Percentiles rank a stretch among this genome's conserved stretches.
Conservation (phyloP, 1,140 invertebrate genomes). For the Argopecten irradians region DNA sequence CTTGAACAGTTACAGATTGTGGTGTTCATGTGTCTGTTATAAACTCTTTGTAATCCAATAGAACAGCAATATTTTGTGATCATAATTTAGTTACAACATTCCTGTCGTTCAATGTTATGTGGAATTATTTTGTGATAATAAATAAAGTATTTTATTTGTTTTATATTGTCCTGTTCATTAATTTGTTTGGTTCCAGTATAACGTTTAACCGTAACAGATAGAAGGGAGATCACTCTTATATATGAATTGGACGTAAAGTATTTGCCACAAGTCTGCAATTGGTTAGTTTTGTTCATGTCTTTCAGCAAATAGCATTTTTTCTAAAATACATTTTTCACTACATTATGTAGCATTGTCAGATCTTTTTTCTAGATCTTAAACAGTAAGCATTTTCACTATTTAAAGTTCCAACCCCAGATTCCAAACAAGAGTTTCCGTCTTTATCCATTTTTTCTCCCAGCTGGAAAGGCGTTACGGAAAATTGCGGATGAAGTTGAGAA, state of each 20-base stretch:
- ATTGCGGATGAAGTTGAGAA: neutral
- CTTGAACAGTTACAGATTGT: too few relatives aligned
- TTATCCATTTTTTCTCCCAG: neutral
- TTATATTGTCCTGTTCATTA: neutral
- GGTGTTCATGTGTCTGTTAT: too few relatives aligned
- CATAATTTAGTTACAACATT: neutral
- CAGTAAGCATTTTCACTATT: neutral
- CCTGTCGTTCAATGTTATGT: conserved; percentile 1
- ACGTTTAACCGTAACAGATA: neutral
- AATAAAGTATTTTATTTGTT: conserved; percentile 13
- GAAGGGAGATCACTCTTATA: neutral
- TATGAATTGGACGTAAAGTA: too few relatives aligned
- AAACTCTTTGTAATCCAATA: neutral
- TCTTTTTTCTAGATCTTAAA: neutral
- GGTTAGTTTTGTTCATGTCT: too few relatives aligned
- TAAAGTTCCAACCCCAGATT: neutral
- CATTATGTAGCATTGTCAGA: neutral
- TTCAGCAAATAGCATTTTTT: too few relatives aligned
- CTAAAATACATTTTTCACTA: neutral
- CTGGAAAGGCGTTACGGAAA: neutral
- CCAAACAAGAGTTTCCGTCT: neutral
- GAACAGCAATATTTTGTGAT: conserved; percentile 9
- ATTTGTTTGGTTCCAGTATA: neutral
- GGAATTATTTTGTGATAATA: conserved; percentile 23
- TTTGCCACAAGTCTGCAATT: too few relatives aligned